These are phyloP conservation scores for Globodera rostochiensis DNA, from an alignment of 1,140 invertebrate species.

Conservation along the genomic window DNA sequence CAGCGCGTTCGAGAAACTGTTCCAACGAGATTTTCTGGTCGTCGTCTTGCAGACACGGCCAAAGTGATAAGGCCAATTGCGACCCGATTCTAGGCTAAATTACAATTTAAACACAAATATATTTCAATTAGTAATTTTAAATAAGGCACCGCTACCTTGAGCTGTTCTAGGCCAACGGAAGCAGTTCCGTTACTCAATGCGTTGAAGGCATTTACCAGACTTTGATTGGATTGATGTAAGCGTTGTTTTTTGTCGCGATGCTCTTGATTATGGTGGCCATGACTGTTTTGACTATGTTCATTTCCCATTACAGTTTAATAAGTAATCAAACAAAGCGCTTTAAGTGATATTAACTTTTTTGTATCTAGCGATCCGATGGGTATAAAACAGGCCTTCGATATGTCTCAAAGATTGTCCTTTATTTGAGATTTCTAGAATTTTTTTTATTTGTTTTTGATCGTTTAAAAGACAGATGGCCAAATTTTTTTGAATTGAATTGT, in stretches of 20 bases:
- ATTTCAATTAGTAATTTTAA: too few species aligned
- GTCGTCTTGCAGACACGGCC: not conserved
- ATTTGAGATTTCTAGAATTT: too few species aligned
- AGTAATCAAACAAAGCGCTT: too few species aligned
- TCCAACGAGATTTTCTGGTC: conserved; percentile 4
- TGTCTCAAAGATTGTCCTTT: too few species aligned
- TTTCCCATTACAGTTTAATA: not conserved
- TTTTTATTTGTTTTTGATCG: too few species aligned
- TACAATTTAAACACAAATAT: not conserved
- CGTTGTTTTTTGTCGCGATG: not conserved
- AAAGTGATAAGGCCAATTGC: not conserved
- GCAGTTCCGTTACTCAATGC: not conserved
- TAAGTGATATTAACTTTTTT: too few species aligned
- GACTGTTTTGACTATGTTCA: not conserved
- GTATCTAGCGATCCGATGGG: too few species aligned
- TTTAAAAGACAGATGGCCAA: too few species aligned
- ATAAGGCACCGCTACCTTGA: not conserved
- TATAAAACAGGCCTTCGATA: too few species aligned
- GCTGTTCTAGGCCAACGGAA: not conserved
- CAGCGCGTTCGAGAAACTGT: conserved; percentile 25
- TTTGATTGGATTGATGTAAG: not conserved
- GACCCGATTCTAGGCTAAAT: not conserved
- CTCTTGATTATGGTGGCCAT: too few species aligned
- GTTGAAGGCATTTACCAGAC: not conserved
- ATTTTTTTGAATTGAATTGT: too few species aligned